Conservation (phyloP, 37 sponge, comb jelly and placozoan species). For the Corticium candelabrum region DNA sequence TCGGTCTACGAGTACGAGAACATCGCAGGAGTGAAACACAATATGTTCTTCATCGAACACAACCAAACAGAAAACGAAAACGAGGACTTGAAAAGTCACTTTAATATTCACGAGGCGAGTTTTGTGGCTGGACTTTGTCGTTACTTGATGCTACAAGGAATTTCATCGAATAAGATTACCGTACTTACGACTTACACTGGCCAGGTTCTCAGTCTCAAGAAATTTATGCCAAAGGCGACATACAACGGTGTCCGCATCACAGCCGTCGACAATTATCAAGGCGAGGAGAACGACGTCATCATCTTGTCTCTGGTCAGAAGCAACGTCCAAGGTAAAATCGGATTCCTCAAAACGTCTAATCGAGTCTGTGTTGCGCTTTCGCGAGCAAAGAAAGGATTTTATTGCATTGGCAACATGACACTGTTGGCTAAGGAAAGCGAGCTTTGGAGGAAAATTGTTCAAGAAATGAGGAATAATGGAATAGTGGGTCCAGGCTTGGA, state of each 20-base stretch:
- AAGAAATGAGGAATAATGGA: constrained; percentile 9
- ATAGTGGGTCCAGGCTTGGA: constrained; percentile 20
- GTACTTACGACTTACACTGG: constrained; percentile 55
- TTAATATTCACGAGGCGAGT: constrained; percentile 42
- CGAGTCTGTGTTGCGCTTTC: constrained; percentile 67
- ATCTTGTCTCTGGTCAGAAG: constrained; percentile 53
- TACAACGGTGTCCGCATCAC: constrained; percentile 25
- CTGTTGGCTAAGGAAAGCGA: constrained; percentile 15
- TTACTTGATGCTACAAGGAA: constrained; percentile 40
- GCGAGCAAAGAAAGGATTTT: constrained; percentile 55
- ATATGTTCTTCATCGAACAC: constrained; percentile 60
- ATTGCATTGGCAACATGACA: constrained; percentile 47
- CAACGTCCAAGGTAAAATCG: constrained; percentile 27
- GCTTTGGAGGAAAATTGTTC: constrained; percentile 18
- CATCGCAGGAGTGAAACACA: constrained; percentile 39
- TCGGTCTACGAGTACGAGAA: constrained; percentile 29
- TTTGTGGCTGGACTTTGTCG: constrained; percentile 24
- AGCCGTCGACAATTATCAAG: constrained; percentile 52
- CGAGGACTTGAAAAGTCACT: constrained; percentile 27
- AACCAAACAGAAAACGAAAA: constrained; percentile 14
- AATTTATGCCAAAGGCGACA: background rate
- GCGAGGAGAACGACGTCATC: constrained; percentile 68
- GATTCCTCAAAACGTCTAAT: constrained; percentile 27
- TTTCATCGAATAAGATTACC: constrained; percentile 29
- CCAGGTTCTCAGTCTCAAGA: constrained; percentile 25